Base-by-base conservation (phyloP, 1,140 invertebrate genomes). In the Orchestia grillus region DNA sequence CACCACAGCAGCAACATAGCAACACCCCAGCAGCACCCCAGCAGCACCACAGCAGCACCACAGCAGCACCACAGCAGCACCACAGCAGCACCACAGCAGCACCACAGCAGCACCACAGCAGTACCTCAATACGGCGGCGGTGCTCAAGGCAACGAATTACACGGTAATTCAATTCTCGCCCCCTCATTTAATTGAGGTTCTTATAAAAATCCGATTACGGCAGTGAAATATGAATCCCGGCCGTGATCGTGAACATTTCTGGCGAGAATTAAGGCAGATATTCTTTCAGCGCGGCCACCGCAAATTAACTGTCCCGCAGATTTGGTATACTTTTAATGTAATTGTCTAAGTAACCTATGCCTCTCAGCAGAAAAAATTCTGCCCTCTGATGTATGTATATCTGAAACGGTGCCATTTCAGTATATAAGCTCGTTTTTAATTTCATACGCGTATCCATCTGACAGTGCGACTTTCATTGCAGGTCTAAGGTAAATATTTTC, bases 121-220 rank as follows among this genome's bases (percentile, higher is more conserved):
- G 62, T 28, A 77, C 62, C 47, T 8, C 47, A 53, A 6, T 8
- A 19, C 47, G 19, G 47, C 28, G 28, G n/a, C 88, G 4, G 88
- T 43, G 41, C 43, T 41, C 42, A 23, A 90, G 88, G 41, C 88
- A 90, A 44, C 42, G 88, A 41, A 90, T 90, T 44, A 90, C 36
- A 42, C 88, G 42, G n/a, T 90, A 15, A 90, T 41, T 90, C 88
- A 42, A 36, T 90, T 36, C 44, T 94, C 43, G 44, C 92, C 44
- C n/a, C 90, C 44, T 44, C 92, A 19, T 94, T 45, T 94, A 94
- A 94, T 94, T 94, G 92, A 94, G 36, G 92, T 94, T 94, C 92
- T 94, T 94, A 11, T 45, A 11, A n/a, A 94, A 94, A 94, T 94
- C 92, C 92, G 92, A 94, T 94, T 94, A 94, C 36, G 41, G 43